Base-by-base conservation (phyloP, 2,113 vertebrate species). In the Zapus hudsonius region DNA sequence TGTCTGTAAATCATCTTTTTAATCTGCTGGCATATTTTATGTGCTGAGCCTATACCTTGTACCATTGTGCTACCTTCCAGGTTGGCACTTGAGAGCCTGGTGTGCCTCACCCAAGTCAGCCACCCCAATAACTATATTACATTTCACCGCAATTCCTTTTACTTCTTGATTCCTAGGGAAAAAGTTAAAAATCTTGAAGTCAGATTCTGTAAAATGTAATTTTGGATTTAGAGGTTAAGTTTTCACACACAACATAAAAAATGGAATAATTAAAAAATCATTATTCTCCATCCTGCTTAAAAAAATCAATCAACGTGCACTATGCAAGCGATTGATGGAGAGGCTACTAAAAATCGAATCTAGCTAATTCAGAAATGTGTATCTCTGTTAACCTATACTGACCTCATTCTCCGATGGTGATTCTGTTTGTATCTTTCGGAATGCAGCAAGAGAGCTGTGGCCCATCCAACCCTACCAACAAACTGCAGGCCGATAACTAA, bases 301-400 rank as follows among this genome's bases (percentile, higher is more conserved):
- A 69, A 64, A 82, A 70, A 78, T 36, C 75, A 89, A 70, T 81
- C n/a, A 87, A n/a, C n/a, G 22, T 86, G 27, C 13, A 70, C 3
- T n/a, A n/a, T n/a, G n/a, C n/a, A n/a, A n/a, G n/a, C n/a, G 85
- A 52, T 52, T 94, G 79, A 92, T 15, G 70, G 70, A 83, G 15
- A 75, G n/a, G n/a, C n/a, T n/a, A n/a, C n/a, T n/a, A n/a, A n/a
- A n/a, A n/a, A n/a, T n/a, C n/a, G n/a, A n/a, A n/a, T n/a, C n/a
- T n/a, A n/a, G n/a, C n/a, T n/a, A n/a, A n/a, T n/a, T n/a, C n/a
- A n/a, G n/a, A n/a, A n/a, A n/a, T n/a, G n/a, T n/a, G n/a, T n/a
- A n/a, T n/a, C n/a, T n/a, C n/a, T n/a, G n/a, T n/a, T n/a, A n/a
- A n/a, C n/a, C n/a, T n/a, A n/a, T n/a, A n/a, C n/a, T n/a, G n/a